Conservation (phyloP, 2,113 vertebrate genomes). For the Balaenoptera acutorostrata region DNA sequence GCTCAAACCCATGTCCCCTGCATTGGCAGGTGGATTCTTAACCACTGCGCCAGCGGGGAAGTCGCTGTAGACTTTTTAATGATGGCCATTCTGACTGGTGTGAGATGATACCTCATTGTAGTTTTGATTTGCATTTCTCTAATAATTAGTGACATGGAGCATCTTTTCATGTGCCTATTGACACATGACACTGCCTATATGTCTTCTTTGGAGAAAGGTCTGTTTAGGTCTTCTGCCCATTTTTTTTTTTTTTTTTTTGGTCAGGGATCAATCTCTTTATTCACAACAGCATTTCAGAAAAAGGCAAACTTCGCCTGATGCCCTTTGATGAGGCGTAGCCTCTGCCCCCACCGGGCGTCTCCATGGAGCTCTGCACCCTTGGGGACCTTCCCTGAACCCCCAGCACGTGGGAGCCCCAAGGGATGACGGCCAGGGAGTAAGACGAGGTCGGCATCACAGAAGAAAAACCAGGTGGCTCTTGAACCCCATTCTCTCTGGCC, state of each 20-base stretch:
- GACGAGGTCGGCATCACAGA: not conserved
- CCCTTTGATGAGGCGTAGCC: not conserved
- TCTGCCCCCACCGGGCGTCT: not conserved
- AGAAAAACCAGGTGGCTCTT: not conserved
- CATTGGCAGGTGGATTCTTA: too few species aligned
- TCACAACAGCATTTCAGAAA: conserved; percentile 44
- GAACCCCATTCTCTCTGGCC: too few species aligned
- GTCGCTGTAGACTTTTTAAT: not conserved
- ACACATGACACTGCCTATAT: too few species aligned
- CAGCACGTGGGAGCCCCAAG: rapidly evolving
- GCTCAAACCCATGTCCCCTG: too few species aligned
- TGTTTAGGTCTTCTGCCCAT: not conserved
- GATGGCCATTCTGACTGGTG: not conserved
- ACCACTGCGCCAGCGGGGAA: too few species aligned
- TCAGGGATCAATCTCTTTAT: conserved; percentile 57
- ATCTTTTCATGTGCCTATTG: too few species aligned
- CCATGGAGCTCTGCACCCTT: rapidly evolving
- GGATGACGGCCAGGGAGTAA: not conserved
- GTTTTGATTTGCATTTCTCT: too few species aligned
- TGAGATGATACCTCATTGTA: not conserved
- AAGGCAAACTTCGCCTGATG: not conserved
- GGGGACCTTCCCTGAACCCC: not conserved
- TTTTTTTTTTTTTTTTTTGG: not conserved
- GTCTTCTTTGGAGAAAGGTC: too few species aligned
- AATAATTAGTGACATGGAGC: too few species aligned